These are phyloP conservation scores for Autographa pulchrina DNA, from an alignment of 2,888 invertebrate species.

Conservation along the genomic window DNA sequence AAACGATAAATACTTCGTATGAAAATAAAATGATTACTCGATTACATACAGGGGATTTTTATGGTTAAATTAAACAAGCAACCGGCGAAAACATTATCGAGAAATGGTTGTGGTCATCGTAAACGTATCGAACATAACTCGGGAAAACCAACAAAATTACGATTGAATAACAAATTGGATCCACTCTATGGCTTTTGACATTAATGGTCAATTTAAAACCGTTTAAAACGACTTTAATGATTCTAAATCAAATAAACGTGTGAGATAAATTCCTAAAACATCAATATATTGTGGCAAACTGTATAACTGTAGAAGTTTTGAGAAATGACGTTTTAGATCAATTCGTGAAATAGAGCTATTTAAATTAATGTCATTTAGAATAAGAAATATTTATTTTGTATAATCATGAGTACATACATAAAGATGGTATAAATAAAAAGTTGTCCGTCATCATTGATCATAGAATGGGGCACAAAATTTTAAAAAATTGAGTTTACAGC, in stretches of 20 bases:
- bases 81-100: slow-evolving; percentile 32
- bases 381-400: too few species aligned
- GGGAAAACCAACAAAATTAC: slow-evolving; percentile 19
- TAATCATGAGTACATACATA: too few species aligned
- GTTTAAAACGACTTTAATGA: slow-evolving; percentile 40
- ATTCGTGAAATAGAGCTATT: slow-evolving; percentile 23
- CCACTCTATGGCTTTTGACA: slow-evolving; percentile 16
- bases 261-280: slow-evolving; percentile 29
- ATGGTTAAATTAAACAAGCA: slow-evolving; percentile 43
- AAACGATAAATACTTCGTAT: slow-evolving; percentile 29
- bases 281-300: slow-evolving; percentile 11
- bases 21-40: slow-evolving; percentile 51
- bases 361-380: slow-evolving; percentile 19
- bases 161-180: slow-evolving; percentile 29
- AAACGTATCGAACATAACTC: slow-evolving; percentile 15
- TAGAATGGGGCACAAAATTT: too few species aligned
- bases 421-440: too few species aligned
- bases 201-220: slow-evolving; percentile 50
- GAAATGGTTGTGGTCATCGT: slow-evolving; percentile 25
- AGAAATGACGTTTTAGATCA: slow-evolving; percentile 15
- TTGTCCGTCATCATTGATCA: too few species aligned
- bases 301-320: background rate
- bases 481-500: too few species aligned
- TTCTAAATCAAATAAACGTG: slow-evolving; percentile 16
- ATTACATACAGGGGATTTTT: slow-evolving; percentile 30